Evolutionary conservation across 1,140 invertebrate genomes (phyloP), one percentile per base, ranked within the genome.

Genomic region (Drepana arcuata): DNA sequence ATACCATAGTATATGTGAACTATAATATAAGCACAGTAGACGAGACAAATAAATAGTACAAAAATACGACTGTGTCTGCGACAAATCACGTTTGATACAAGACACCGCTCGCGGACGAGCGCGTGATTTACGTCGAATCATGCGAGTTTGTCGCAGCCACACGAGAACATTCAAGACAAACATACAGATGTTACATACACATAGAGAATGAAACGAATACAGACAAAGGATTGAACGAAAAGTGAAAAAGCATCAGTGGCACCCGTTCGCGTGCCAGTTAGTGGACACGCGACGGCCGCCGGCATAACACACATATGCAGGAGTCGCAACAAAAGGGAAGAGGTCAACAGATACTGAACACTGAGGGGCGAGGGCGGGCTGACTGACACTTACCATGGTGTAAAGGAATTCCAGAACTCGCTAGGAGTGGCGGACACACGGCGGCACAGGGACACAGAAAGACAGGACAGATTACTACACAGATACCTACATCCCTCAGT

Each of bases 351-450:
- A 81, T 83, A 83, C 64, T 79, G 75, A 84, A 81, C 75, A 83
- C 70, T 81, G 81, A 83, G 75, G 81, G 80, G 77, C 78, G 81
- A 80, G 74, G 82, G 79, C 73, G 81, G 78, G 73, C 69, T 80
- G 73, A 89, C 88, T 90, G 89, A 88, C 89, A 94, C 93, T 95
- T 95, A 95, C 94, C 93, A 92, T 91, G 93, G 93, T 91, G 91
- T 93, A 93, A 95, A 95, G 89, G 92, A 94, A 91, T 92, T 95
- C 93, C 93, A 95, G 92, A 95, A 95, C 91, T 93, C 92, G 93
- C 93, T 95, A 93, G 86, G 86, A 87, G 83, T 85, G 85, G 86
- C 86, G 80, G 86, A 87, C 88, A 89, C 87, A 89, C 81, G 79
- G 83, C 80, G 80, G 83, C 83, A 84, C 81, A 88, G 87, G 88